Percentiles rank a stretch among this genome's conserved stretches.
These are phyloP conservation scores for Camponotus pennsylvanicus DNA, from an alignment of 1,140 invertebrate genomes.

Conservation along the genomic window DNA sequence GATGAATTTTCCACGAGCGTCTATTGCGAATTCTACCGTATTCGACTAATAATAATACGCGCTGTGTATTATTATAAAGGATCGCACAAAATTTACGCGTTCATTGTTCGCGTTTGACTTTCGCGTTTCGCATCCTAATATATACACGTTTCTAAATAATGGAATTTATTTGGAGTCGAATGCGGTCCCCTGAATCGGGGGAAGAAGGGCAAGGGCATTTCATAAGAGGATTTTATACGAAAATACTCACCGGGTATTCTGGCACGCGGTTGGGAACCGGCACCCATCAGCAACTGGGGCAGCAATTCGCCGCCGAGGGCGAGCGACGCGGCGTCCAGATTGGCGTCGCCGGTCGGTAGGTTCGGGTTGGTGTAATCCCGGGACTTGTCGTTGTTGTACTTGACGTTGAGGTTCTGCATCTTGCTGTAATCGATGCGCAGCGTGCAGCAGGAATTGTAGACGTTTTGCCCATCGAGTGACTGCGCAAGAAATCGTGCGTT, in stretches of 20 bases:
- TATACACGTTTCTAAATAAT: background rate
- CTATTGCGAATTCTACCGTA: background rate
- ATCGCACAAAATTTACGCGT: slow-evolving; percentile 9
- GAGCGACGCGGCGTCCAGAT: slow-evolving; percentile 88
- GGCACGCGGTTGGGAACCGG: slow-evolving; percentile 88
- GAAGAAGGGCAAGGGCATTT: background rate
- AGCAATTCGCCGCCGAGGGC: slow-evolving; percentile 88
- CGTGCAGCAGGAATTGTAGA: slow-evolving; percentile 99
- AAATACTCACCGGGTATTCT: slow-evolving; percentile 85
- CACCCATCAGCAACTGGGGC: slow-evolving; percentile 89
- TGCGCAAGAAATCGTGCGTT: slow-evolving; percentile 83
- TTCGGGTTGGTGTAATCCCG: slow-evolving; percentile 99
- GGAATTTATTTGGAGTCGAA: background rate
- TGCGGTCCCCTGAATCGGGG: background rate
- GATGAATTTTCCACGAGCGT: slow-evolving; percentile 36
- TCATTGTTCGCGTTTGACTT: background rate
- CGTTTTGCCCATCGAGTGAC: slow-evolving; percentile 98
- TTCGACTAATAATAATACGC: background rate
- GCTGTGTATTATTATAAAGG: background rate
- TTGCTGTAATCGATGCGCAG: slow-evolving; percentile 99
- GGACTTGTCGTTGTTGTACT: slow-evolving; percentile 99
- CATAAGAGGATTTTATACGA: background rate
- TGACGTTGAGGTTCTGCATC: slow-evolving; percentile 98
- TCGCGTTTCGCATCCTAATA: background rate
- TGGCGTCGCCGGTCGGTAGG: slow-evolving; percentile 96